Percentiles rank a stretch among this genome's conserved stretches.
These are phyloP conservation scores for Empidonax traillii DNA, from an alignment of 2,113 vertebrate species.

Conservation along the genomic window DNA sequence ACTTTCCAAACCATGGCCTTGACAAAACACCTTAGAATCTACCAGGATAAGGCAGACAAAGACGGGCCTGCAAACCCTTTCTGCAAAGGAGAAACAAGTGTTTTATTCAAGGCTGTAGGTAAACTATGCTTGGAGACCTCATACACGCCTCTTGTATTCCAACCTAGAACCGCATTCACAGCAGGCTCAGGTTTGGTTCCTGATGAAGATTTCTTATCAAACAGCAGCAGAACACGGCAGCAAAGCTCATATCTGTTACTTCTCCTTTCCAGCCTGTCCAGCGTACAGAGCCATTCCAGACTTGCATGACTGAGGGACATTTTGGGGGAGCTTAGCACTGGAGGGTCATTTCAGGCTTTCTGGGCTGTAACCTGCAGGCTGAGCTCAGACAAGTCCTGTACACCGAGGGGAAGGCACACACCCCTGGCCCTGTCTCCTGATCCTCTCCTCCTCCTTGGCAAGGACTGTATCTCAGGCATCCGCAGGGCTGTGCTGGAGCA, in stretches of 20 bases:
- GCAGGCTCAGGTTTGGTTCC: background rate
- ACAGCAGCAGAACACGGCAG: background rate
- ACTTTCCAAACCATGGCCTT: background rate
- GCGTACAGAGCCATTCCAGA: background rate
- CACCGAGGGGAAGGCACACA: background rate
- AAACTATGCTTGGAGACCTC: background rate
- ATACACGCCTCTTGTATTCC: fast-evolving
- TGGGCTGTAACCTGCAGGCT: background rate
- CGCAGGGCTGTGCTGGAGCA: background rate
- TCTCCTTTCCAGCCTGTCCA: background rate
- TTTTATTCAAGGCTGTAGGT: background rate
- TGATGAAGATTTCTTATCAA: background rate
- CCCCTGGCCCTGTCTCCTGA: background rate
- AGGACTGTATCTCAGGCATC: background rate
- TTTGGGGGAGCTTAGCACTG: background rate
- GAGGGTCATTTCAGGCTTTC: background rate
- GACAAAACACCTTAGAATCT: background rate
- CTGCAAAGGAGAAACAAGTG: background rate
- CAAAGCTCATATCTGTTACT: background rate
- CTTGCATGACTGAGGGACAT: background rate
- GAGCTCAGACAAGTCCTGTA: background rate
- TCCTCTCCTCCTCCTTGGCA: background rate
- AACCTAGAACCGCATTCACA: background rate
- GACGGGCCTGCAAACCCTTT: background rate
- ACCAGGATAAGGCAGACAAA: background rate